A percentile compares a stretch with the other conserved stretches of the same genome.
Evolutionary conservation across 2,113 vertebrate species (phyloP).

Genomic region (Rhadina sibilatrix): DNA sequence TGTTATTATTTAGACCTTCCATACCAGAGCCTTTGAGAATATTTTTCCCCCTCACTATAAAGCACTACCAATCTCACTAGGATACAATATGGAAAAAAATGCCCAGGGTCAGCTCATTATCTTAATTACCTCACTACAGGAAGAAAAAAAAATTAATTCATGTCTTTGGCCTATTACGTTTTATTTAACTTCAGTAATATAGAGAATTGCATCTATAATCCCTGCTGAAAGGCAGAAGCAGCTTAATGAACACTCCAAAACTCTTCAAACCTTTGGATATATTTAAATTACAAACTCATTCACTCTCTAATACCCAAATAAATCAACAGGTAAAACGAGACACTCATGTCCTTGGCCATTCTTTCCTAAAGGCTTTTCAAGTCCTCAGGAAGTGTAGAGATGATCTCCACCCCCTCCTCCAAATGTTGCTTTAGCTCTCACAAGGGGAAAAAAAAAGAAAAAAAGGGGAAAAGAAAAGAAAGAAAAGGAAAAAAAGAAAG

Average conservation of each 20-base stretch:
- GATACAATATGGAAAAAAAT: not conserved
- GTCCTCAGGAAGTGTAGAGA: not conserved
- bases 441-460: not conserved
- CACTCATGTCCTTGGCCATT: not conserved
- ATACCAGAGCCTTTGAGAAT: not conserved
- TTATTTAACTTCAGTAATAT: not conserved
- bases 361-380: not conserved
- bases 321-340: not conserved
- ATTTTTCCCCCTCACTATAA: not conserved
- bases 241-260: not conserved
- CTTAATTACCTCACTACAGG: not conserved
- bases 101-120: not conserved
- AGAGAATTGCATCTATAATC: not conserved
- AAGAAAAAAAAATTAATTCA: not conserved
- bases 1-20: conserved; percentile 31
- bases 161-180: not conserved
- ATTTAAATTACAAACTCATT: not conserved
- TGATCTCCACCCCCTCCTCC: accelerated
- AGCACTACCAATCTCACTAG: not conserved
- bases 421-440: not conserved
- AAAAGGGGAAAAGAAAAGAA: too few species aligned
- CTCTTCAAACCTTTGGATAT: not conserved
- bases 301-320: not conserved
- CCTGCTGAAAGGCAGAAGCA: not conserved
- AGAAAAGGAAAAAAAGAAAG: too few species aligned